Evolutionary conservation across 2,797 vertebrate genomes (phyloP).

Genomic region (Argyrosomus regius): DNA sequence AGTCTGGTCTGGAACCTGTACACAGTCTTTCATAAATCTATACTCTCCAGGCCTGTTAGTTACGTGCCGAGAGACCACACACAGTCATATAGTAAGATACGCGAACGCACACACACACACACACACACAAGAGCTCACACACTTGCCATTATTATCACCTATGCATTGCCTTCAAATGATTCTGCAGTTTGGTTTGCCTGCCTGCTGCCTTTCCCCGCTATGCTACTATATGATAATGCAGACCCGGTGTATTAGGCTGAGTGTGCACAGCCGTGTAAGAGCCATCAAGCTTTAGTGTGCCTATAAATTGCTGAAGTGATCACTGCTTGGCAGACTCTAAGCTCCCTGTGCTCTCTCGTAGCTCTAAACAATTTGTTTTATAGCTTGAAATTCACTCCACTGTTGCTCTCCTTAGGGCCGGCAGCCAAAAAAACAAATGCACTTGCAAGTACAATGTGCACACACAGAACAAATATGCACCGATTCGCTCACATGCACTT

Average conservation of each 20-base stretch:
- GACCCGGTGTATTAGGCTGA: slow-evolving; percentile 49
- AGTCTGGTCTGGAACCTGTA: slow-evolving; percentile 49
- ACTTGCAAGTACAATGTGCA: slow-evolving; percentile 35
- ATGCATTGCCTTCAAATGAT: slow-evolving; percentile 33
- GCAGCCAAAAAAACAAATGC: slow-evolving; percentile 45
- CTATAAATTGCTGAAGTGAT: slow-evolving; percentile 73
- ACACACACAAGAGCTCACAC: slow-evolving; percentile 27
- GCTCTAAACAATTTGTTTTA: slow-evolving; percentile 75
- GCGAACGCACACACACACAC: slow-evolving; percentile 8
- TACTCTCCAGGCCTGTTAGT: slow-evolving; percentile 42
- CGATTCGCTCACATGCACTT: slow-evolving; percentile 11
- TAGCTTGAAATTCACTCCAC: slow-evolving; percentile 59
- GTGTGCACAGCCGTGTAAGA: slow-evolving; percentile 58
- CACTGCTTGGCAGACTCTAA: slow-evolving; percentile 71
- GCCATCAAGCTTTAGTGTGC: slow-evolving; percentile 66
- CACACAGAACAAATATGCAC: slow-evolving; percentile 18
- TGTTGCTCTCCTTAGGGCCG: slow-evolving; percentile 41
- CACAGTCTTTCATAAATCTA: slow-evolving; percentile 56
- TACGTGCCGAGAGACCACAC: slow-evolving; percentile 59
- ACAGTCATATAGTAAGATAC: slow-evolving; percentile 42
- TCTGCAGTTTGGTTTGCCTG: slow-evolving; percentile 37
- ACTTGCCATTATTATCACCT: slow-evolving; percentile 46
- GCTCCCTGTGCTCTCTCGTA: slow-evolving; percentile 60
- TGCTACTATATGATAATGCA: slow-evolving; percentile 64
- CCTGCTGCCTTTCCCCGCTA: slow-evolving; percentile 29